Evolutionary conservation across 2,113 vertebrate genomes (phyloP).

Genomic region (Poicephalus meyeri): DNA sequence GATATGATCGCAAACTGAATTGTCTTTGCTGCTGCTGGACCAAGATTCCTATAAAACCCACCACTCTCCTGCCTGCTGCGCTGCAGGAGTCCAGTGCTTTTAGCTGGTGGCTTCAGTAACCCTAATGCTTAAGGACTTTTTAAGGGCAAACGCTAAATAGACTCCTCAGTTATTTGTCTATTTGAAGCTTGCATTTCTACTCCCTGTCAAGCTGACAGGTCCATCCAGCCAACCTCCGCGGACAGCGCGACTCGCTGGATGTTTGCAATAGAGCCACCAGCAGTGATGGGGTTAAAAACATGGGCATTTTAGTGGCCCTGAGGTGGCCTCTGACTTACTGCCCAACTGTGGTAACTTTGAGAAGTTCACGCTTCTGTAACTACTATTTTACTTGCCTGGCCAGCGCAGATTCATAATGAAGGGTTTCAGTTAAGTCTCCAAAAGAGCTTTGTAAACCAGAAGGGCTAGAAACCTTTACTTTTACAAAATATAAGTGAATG

Average conservation of each 20-base stretch:
- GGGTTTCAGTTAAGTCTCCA: conserved; percentile 42
- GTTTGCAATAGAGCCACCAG: conserved; percentile 52
- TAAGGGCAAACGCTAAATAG: conserved; percentile 64
- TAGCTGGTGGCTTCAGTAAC: conserved; percentile 52
- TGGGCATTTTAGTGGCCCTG: not conserved
- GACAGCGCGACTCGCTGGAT: not conserved
- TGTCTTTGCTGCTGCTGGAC: conserved; percentile 72
- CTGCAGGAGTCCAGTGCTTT: conserved; percentile 24
- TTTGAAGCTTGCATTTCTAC: conserved; percentile 56
- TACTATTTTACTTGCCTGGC: conserved; percentile 58
- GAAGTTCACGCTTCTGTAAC: conserved; percentile 46
- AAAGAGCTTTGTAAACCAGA: conserved; percentile 64
- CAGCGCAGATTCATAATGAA: conserved; percentile 58
- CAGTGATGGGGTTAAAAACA: conserved; percentile 55
- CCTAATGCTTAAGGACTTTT: conserved; percentile 8
- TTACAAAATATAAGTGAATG: not conserved
- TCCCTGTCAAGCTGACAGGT: conserved; percentile 67
- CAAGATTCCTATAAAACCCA: conserved; percentile 60
- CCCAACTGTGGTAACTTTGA: conserved; percentile 58
- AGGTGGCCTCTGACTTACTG: conserved; percentile 14
- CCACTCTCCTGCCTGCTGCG: conserved; percentile 42
- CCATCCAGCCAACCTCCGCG: conserved; percentile 41
- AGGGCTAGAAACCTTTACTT: conserved; percentile 67
- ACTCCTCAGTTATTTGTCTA: conserved; percentile 20
- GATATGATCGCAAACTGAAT: conserved; percentile 38